A percentile compares a stretch with the other conserved stretches of the same genome.
Evolutionary conservation across 2,113 vertebrate genomes (phyloP).

Genomic region (Solea senegalensis): DNA sequence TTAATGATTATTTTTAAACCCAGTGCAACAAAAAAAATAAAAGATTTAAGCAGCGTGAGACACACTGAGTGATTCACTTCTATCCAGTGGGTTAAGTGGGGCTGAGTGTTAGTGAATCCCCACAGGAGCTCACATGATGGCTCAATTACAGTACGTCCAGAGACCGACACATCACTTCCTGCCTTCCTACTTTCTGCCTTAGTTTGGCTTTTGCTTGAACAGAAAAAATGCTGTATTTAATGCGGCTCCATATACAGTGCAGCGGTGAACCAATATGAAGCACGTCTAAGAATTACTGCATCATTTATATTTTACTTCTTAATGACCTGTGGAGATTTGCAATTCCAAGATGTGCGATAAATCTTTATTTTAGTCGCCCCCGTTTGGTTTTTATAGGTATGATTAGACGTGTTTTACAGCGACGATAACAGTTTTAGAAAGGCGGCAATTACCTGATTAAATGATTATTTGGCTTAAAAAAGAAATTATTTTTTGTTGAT

Average conservation of each 20-base stretch:
- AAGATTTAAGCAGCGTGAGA: conserved; percentile 14
- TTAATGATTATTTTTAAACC: conserved; percentile 8
- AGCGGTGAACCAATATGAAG: background rate
- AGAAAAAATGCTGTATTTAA: background rate
- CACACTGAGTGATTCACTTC: conserved; percentile 30
- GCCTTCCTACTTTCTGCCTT: conserved; percentile 27
- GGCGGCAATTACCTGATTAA: no score
- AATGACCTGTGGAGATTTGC: background rate
- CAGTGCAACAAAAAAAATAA: conserved; percentile 9
- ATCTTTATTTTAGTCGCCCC: background rate
- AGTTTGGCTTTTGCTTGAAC: conserved; percentile 6
- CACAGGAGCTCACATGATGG: conserved; percentile 40
- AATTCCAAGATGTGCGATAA: background rate
- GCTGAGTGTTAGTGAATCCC: conserved; percentile 43
- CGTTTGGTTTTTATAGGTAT: background rate
- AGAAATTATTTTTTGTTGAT: no score
- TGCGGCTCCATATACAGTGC: background rate
- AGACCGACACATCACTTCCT: conserved; percentile 24
- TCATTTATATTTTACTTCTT: background rate
- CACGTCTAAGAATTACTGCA: background rate
- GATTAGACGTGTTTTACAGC: background rate
- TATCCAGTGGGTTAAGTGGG: conserved; percentile 44
- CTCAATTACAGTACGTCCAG: conserved; percentile 38
- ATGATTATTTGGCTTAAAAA: no score
- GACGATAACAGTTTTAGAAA: background rate